Evolutionary conservation across 1,140 invertebrate species (phyloP), one percentile per base, ranked within the genome.

Genomic region (Drosophila rufa): DNA sequence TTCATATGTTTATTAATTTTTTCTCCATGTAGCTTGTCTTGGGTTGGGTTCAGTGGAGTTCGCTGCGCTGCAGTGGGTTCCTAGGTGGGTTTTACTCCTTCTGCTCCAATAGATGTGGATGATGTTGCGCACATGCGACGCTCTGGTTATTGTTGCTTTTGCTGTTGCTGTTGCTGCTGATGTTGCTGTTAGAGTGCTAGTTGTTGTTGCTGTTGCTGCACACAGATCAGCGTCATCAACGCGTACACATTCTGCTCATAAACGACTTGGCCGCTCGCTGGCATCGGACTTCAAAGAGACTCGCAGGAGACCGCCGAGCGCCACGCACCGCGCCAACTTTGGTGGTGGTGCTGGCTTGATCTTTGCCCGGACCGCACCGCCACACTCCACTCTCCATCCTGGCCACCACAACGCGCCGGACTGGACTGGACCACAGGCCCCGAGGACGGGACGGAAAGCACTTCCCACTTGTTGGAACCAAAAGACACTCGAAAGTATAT

Each of bases 381-480:
- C 46, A 30, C 36, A 42, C 46, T 19, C 61, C 62, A 67, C 22
- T 40, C 19, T 15, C 66, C 67, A 62, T 22, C 8, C 15, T 7
- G 53, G 53, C 14, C 58, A 68, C 65, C 59, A 53, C 61, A 51
- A 25, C 19, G 61, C 40, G 62, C 42, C 58, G 33, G 19, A 47
- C 8, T 30, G 57, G 19, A 43, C 27, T 60, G 62, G 14, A 46
- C 55, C 30, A 47, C 6, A 14, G 7, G 5, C 47, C 56, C 33
- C 36, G 40, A 17, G 27, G 59, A 40, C 62, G 64, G 74, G 25
- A 73, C 59, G 55, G 47, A 46, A 57, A 74, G 66, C 69, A 90
- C 89, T 87, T 87, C 83, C 87, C 87, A 91, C 87, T 91, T 91
- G 87, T 84, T 91, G 82, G 70, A 0, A 14, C 17, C 1, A 68